Evolutionary conservation across 1,140 invertebrate species (phyloP), one percentile per base, ranked within the genome.

Genomic region (Habropoda laboriosa): DNA sequence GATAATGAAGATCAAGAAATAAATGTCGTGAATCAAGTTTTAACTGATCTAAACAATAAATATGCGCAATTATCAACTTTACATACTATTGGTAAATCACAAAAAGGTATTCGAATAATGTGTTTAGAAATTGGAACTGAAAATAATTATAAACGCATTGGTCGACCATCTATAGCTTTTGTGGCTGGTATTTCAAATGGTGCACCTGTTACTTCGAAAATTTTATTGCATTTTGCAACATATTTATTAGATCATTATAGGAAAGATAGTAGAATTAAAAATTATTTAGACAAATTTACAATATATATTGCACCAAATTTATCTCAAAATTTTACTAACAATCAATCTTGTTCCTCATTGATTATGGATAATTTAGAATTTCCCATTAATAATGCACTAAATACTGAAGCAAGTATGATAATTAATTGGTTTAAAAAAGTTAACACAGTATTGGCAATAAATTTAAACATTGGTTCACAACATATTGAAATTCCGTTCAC

Each of bases 401-500:
- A 42, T 42, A 18, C 73, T 0, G 80, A 92, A 40, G 87, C 91
- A 4, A 70, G 72, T 51, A 73, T 84, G 12, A 88, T 93, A 35
- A 80, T 71, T 13, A 71, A 90, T 68, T 93, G 93, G 92, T 87
- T 93, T 13, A 72, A 88, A 21, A 55, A 89, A 10, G 40, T 92
- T 3, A 91, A 93, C 49, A 82, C 93, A 0, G 45, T 91, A 7
- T 40, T 93, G n/a, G 82, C 89, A 0, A 72, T 93, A 8, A 93
- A 92, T 87, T 83, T 93, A 0, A 90, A 90, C 35, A 91, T 82
- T 42, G 93, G 92, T 13, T 90, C 90, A 0, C 82, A 79, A 21
- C 92, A 92, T 61, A 84, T 93, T 1, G 90, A 92, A 81, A 92
- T 93, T 47, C 93, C 93, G 3, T 91, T 86, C 70, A 89, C 84